phyloP scores from a whole-genome alignment of 2,888 invertebrate species.

The Synanthedon vespiformis region DNA sequence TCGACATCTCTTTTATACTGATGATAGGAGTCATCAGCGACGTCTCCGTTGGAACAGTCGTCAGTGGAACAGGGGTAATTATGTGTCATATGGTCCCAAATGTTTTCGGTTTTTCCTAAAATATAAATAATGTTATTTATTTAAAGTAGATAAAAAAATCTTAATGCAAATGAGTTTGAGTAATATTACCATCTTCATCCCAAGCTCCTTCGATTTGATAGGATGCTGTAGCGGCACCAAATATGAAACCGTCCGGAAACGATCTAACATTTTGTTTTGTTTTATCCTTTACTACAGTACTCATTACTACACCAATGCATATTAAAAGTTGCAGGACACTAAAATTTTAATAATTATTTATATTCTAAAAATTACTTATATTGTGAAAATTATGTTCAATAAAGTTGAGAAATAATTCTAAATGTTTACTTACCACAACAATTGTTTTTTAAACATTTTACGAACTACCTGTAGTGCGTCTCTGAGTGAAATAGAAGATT shows the following conservation, averaged over 20 bases:
- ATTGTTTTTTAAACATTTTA: no score
- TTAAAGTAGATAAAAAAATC: background rate
- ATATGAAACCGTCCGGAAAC: constrained; percentile 29
- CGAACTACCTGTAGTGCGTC: no score
- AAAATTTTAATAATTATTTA: no score
- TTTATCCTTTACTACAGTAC: background rate
- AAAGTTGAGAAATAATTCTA: no score
- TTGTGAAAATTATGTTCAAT: no score
- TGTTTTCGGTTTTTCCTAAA: constrained; percentile 66
- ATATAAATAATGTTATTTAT: constrained; percentile 1
- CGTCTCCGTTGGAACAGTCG: constrained; percentile 69
- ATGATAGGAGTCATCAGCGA: constrained; percentile 71
- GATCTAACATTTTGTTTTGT: constrained; percentile 11
- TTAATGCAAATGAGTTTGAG: background rate
- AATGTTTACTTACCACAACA: no score
- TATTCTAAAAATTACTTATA: no score
- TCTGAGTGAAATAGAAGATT: no score
- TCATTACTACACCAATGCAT: no score
- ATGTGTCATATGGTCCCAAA: constrained; percentile 74
- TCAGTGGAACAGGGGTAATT: constrained; percentile 44
- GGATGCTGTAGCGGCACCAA: constrained; percentile 47
- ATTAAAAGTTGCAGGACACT: no score
- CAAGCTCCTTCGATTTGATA: constrained; percentile 67
- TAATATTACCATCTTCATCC: constrained; percentile 48
- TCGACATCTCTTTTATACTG: constrained; percentile 66